phyloP scores from a whole-genome alignment of 2,113 vertebrate species.

The Seriola dumerili region DNA sequence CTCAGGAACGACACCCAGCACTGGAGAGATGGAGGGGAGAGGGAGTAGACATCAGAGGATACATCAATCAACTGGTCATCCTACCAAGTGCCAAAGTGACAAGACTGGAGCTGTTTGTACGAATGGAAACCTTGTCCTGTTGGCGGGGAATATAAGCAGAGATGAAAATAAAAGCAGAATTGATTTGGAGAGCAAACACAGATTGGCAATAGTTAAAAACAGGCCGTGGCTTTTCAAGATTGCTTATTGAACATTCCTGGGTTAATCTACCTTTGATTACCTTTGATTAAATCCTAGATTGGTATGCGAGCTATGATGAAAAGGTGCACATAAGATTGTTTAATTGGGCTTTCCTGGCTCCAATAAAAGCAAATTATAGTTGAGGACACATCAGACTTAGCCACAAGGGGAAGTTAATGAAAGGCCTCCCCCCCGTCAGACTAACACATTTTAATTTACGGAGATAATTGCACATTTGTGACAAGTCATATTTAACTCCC shows the following conservation, averaged over 20 bases:
- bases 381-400: not conserved
- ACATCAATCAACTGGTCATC: constrained; percentile 8
- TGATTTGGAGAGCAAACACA: not conserved
- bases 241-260: constrained; percentile 1
- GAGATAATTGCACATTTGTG: constrained; percentile 4
- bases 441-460: not conserved
- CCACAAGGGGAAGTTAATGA: not conserved
- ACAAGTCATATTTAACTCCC: not conserved
- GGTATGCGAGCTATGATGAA: not conserved
- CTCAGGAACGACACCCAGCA: constrained; percentile 86
- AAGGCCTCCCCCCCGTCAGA: not conserved
- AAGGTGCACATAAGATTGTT: not conserved
- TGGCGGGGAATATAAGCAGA: not conserved
- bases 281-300: constrained; percentile 18
- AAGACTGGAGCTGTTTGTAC: not conserved
- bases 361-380: not conserved
- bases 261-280: constrained; percentile 31
- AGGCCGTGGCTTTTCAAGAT: not conserved
- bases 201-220: not conserved
- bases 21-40: constrained; percentile 73
- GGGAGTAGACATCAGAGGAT: not conserved
- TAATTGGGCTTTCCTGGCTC: not conserved
- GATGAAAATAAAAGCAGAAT: not conserved
- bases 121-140: not conserved
- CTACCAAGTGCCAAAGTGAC: not conserved